phyloP scores from a whole-genome alignment of 2,888 invertebrate genomes.

The Lochmaea capreae region DNA sequence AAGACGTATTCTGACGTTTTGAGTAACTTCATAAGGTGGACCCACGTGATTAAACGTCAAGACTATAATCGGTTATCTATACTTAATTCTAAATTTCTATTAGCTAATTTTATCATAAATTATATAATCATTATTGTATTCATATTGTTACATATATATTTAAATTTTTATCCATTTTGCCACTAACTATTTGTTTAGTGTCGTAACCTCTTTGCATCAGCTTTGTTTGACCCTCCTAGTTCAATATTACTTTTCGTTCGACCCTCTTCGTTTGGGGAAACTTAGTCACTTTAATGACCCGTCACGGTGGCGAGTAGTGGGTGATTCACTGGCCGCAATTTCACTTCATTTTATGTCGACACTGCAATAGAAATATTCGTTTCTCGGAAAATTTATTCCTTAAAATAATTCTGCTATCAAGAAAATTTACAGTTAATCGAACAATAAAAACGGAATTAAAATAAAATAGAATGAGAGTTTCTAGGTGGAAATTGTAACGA shows the following conservation, averaged over 20 bases:
- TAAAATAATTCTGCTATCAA: not conserved
- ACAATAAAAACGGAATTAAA: not conserved
- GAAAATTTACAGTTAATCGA: not conserved
- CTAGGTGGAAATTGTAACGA: too few relatives aligned
- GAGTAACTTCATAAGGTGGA: too few relatives aligned
- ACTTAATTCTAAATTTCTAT: too few relatives aligned
- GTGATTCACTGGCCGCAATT: conserved; percentile 24
- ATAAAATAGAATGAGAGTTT: not conserved
- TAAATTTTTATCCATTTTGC: not conserved
- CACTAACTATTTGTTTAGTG: not conserved
- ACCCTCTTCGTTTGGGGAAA: conserved; percentile 19
- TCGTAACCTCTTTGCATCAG: not conserved
- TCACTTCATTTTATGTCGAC: conserved; percentile 18
- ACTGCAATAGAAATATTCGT: not conserved
- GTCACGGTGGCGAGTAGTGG: conserved; percentile 19
- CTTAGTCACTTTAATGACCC: conserved; percentile 33
- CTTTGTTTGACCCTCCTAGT: conserved; percentile 22
- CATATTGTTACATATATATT: not conserved
- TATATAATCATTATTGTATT: too few relatives aligned
- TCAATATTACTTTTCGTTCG: conserved; percentile 27
- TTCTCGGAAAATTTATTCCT: not conserved
- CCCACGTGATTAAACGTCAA: too few relatives aligned
- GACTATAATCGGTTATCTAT: too few relatives aligned
- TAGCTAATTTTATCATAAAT: too few relatives aligned
- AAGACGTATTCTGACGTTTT: too few relatives aligned